Base-by-base conservation (phyloP, 2,113 vertebrate species). In the Anoura caudifer region DNA sequence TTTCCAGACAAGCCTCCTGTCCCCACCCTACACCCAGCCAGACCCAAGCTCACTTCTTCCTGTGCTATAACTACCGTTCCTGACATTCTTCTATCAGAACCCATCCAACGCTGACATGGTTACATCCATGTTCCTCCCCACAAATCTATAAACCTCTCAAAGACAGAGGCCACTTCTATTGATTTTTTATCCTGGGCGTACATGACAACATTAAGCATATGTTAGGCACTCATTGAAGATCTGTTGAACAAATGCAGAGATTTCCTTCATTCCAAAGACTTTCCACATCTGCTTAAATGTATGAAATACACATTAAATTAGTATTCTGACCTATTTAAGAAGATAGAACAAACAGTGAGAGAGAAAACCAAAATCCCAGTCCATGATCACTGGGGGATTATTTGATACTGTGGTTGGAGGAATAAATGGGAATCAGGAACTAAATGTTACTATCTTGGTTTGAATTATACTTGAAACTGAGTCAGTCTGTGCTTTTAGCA, bases 211-310 rank as follows among this genome's bases (percentile, higher is more conserved):
- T 19, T 17, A 52, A 8, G 50, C 14, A 28, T 1, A 19, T 76
- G 17, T 20, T 72, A 5, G 0, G 4, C 28, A 56, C 24, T 80
- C 17, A 14, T n/a, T 80, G 80, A 85, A 90, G 59, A 75, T 15
- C 54, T 81, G 1, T 19, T 82, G 67, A 73, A 82, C 14, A 54
- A 91, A 79, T 50, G 24, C 22, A 65, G 26, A 83, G 20, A 67
- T 67, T 73, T 59, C 36, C 33, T 69, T 83, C 1, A 4, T 2
- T 24, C 41, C 52, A 43, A 80, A 81, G 20, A 11, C 10, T 88
- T 93, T 75, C 36, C 22, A 24, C 24, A 61, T 38, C n/a, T 93
- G 50, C 50, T 82, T 47, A 86, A 59, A 69, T 56, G 11, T 90
- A 92, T 24, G 47, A 59, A 67, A 79, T 56, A 33, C 2, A 38